phyloP scores from a whole-genome alignment of 2,113 vertebrate species.

The Paramormyrops kingsleyae region DNA sequence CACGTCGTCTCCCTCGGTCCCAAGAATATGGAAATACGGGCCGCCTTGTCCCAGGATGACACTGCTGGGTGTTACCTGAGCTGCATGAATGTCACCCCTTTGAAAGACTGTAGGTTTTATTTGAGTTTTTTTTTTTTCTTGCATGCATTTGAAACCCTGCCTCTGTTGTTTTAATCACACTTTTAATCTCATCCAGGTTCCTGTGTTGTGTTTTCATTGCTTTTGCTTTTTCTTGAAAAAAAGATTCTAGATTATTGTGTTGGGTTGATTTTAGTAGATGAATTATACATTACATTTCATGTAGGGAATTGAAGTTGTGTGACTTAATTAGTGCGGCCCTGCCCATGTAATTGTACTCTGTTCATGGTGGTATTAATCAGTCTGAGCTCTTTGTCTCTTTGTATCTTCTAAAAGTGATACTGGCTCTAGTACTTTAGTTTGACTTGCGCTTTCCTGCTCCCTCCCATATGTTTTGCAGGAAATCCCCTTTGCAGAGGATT shows the following conservation, averaged over 20 bases:
- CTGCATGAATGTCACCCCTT: background rate
- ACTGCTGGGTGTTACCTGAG: background rate
- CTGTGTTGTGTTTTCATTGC: background rate
- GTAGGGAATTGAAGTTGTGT: background rate
- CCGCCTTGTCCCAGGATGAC: background rate
- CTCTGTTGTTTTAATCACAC: background rate
- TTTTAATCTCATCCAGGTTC: background rate
- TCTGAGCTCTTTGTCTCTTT: background rate
- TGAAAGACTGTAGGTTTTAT: background rate
- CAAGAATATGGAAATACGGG: background rate
- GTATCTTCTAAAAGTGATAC: background rate
- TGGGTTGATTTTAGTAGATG: background rate
- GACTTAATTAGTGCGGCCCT: background rate
- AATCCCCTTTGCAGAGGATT: constrained; percentile 15
- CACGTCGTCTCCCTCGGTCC: background rate
- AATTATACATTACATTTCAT: background rate
- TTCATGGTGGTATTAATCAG: background rate
- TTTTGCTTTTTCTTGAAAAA: background rate
- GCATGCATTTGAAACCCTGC: background rate
- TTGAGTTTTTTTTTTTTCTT: background rate
- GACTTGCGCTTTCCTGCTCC: background rate
- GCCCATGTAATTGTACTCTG: background rate
- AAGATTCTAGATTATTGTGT: background rate
- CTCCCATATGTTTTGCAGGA: constrained; percentile 23
- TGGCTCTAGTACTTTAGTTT: background rate